Base-by-base conservation (phyloP, 2,113 vertebrate species). In the Collichthys lucidus region DNA sequence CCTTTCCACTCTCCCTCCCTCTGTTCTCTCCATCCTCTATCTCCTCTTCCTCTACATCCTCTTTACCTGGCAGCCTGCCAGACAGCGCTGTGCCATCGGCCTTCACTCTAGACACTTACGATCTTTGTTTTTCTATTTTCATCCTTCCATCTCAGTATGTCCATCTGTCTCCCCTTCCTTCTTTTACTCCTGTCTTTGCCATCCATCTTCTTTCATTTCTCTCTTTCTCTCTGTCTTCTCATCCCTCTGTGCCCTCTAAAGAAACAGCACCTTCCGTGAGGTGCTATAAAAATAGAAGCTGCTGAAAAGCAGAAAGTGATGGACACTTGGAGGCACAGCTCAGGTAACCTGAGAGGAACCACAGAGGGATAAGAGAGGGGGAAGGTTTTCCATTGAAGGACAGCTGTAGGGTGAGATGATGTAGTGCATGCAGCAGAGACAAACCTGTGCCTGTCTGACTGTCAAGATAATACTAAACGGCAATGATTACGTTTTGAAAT, bases 201-300 rank as follows among this genome's bases (percentile, higher is more conserved):
- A 17, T 74, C 60, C 14, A 11, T 67, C 20, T 2, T 52, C 22
- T 59, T 20, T 44, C 44, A 40, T 40, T 29, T 4, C 71, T 66
- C 17, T 31, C 9, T 29, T n/a, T n/a, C n/a, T n/a, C 40, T 50
- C 22, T 50, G 10, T 52, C 20, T 20, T 74, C 29, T 64, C 66
- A 40, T 55, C 74, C 26, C 17, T 57, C 40, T 11, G 35, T 49
- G 35, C 65, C 73, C 61, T 69, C 60, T 47, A 11, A 59, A 72
- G 49, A 82, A 81, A 79, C 62, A 71, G 82, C 70, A 71, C 78
- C 79, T 80, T 80, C 82, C 84, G 73, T 64, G 70, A 60, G 61
- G 29, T 1, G 3, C 85, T 86, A 29, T 88, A 90, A 87, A 92
- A 90, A 92, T 86, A 91, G 80, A 77, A 60, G 71, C 49, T 69